phyloP scores from a whole-genome alignment of 2,797 vertebrate species.

The Chiroxiphia lanceolata region DNA sequence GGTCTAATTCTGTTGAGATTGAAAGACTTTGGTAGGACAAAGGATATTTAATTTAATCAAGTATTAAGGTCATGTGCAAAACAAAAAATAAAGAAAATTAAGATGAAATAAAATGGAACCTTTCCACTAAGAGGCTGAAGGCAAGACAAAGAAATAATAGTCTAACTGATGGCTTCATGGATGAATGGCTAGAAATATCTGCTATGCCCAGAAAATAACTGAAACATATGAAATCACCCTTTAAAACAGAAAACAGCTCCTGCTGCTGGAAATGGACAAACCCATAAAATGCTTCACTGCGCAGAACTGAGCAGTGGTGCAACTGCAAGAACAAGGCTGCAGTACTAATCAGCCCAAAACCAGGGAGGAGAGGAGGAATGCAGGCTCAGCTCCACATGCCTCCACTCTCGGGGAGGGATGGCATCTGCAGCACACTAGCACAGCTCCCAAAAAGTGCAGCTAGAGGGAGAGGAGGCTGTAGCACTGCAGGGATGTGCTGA shows the following conservation, averaged over 20 bases:
- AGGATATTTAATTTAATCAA: slow-evolving; percentile 8
- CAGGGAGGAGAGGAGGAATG: background rate
- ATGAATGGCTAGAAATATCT: background rate
- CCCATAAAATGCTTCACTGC: background rate
- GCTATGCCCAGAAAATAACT: background rate
- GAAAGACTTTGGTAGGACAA: background rate
- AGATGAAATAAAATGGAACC: background rate
- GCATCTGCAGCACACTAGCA: rapidly evolving
- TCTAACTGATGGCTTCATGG: background rate
- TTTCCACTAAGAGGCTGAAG: background rate
- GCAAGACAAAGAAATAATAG: background rate
- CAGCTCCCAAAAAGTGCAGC: background rate
- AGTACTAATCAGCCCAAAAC: rapidly evolving
- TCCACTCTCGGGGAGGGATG: rapidly evolving
- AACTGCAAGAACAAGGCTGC: background rate
- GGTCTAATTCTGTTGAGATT: background rate
- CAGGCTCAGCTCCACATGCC: background rate
- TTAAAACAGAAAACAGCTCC: background rate
- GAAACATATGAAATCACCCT: background rate
- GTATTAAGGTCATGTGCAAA: background rate
- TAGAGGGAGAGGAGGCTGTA: background rate
- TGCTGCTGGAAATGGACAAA: background rate
- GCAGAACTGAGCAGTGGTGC: background rate
- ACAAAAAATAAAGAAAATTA: background rate
- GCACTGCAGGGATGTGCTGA: background rate